Base-by-base conservation (phyloP, 2,888 invertebrate species). In the Abrostola tripartita region DNA sequence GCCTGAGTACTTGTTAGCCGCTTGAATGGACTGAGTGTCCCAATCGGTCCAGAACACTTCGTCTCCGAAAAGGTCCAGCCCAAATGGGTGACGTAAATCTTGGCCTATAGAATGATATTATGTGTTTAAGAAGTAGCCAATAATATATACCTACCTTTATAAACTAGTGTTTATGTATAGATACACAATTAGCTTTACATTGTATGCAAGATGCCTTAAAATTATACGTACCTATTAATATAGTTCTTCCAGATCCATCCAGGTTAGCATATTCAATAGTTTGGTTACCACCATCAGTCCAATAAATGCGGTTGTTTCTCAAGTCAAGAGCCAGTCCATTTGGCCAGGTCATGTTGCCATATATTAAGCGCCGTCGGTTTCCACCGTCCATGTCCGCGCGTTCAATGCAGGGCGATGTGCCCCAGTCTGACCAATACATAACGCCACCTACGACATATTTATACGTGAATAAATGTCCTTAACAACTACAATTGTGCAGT, bases 381-480 rank as follows among this genome's bases (percentile, higher is more conserved):
- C 96, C 95, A 0, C 98, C 98, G 85, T 98, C 98, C 98, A 99
- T 98, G 36, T 97, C 96, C 0, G 98, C 97, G 14, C 96, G 95
- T 90, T 98, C 98, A 61, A 99, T 98, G 90, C 97, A 97, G 0
- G 98, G 97, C 6, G 93, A 92, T 0, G 95, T 93, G 5, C 98
- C 98, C 98, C 98, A 98, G 86, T 98, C 98, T 0, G 98, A 97
- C 98, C 98, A 98, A 86, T 98, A 98, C 97, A 99, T 97, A 57
- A 95, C 93, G 1, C 97, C 97, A 87, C 93, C 96, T 96, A 81
- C 10, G 55, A 80, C 54, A 64, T 24, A 12, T 44, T 5, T 5
- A 9, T 14, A 8, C 14, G 6, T 10, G 9, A 44, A 11, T 44
- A 14, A 41, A 14, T 44, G 42, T n/a, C 42, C 2, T 14, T 7